These are phyloP conservation scores for Diadophis punctatus DNA, from an alignment of 2,113 vertebrate genomes.

Conservation along the genomic window DNA sequence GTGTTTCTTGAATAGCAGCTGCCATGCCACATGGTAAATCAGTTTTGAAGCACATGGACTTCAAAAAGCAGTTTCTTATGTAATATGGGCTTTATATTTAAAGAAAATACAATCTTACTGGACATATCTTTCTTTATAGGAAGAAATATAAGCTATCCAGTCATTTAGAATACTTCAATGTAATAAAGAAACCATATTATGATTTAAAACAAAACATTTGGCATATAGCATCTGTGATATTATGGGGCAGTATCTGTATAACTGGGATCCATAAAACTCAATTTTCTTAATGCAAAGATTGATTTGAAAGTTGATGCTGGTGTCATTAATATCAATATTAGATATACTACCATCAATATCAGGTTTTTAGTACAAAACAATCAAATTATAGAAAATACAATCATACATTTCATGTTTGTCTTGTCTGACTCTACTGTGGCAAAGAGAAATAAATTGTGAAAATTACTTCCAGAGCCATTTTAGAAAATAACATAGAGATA, in stretches of 20 bases:
- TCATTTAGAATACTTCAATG: constrained; percentile 2
- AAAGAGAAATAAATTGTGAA: neutral
- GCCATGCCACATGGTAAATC: constrained; percentile 3
- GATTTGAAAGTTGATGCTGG: neutral
- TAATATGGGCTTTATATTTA: neutral
- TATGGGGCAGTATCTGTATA: neutral
- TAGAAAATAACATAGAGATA: neutral
- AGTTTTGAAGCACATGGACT: neutral
- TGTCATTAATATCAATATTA: neutral
- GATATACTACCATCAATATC: neutral
- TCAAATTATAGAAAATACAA: neutral
- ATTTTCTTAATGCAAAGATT: neutral
- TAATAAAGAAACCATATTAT: neutral
- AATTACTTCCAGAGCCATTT: neutral
- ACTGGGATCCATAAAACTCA: neutral
- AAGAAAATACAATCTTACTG: neutral
- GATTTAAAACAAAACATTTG: neutral
- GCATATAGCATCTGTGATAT: neutral
- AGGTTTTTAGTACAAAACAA: neutral
- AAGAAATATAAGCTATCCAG: constrained; percentile 18
- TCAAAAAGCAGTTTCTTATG: neutral
- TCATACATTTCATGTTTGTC: neutral
- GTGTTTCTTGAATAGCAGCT: constrained; percentile 2
- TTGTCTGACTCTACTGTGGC: neutral
- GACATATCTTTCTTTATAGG: constrained; percentile 7